These are phyloP conservation scores for Gracilinanus agilis DNA, from an alignment of 2,113 vertebrate genomes.

Conservation along the genomic window DNA sequence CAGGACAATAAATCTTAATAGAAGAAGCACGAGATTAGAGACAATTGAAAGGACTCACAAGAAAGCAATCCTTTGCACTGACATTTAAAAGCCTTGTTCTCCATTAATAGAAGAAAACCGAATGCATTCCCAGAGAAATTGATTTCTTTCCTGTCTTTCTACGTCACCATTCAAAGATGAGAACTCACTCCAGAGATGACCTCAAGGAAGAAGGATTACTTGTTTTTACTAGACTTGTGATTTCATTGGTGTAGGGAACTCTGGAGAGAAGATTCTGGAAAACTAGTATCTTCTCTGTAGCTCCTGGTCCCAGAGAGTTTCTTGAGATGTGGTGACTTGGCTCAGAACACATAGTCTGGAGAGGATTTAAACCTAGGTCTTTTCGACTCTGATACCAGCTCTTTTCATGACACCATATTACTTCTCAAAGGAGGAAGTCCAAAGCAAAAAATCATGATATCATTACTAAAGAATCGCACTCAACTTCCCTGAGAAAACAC, in stretches of 20 bases:
- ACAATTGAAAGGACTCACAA: conserved; percentile 21
- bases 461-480: background rate
- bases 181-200: conserved; percentile 37
- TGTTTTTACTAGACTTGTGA: background rate
- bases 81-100: background rate
- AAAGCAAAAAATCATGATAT: background rate
- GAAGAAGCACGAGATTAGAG: background rate
- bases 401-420: background rate
- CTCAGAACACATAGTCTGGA: background rate
- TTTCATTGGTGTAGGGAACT: background rate
- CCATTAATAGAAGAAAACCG: conserved; percentile 7
- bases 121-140: conserved; percentile 18
- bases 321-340: background rate
- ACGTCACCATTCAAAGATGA: conserved; percentile 16
- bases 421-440: background rate
- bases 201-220: conserved; percentile 18
- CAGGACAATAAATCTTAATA: background rate
- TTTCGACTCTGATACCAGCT: background rate
- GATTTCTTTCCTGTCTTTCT: conserved; percentile 2
- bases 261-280: background rate
- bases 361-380: background rate
- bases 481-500: background rate
- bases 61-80: background rate
- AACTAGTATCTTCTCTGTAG: background rate
- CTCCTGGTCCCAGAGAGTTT: background rate